Conservation (phyloP, 2,113 vertebrate genomes). For the Nettapus auritus region DNA sequence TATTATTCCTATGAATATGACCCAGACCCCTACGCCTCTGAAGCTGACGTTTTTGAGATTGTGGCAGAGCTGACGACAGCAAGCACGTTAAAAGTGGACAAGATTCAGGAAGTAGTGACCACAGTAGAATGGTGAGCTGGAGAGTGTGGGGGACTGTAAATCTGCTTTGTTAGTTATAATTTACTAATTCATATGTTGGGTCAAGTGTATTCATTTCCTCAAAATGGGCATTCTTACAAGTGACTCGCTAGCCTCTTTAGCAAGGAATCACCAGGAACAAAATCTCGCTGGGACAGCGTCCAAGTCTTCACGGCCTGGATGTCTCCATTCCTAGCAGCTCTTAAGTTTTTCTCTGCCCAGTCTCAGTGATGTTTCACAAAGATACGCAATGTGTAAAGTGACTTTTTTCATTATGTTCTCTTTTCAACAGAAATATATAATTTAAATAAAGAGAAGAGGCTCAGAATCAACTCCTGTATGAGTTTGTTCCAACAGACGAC, state of each 20-base stretch:
- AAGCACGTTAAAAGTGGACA: background rate
- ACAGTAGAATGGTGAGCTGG: conserved; percentile 62
- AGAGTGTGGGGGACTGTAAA: rapidly evolving
- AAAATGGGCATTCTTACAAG: rapidly evolving
- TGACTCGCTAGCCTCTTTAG: too few species aligned
- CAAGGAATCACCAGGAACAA: background rate
- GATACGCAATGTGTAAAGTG: background rate
- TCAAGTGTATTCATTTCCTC: background rate
- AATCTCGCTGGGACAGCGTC: background rate
- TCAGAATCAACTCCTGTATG: conserved; percentile 27
- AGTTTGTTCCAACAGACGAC: conserved; percentile 48
- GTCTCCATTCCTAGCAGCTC: background rate
- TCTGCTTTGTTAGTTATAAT: background rate
- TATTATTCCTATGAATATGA: conserved; percentile 92
- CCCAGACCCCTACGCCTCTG: conserved; percentile 76
- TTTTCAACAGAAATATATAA: conserved; percentile 38
- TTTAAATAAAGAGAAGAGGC: conserved; percentile 58
- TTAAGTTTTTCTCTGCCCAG: background rate
- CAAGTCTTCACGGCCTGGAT: background rate
- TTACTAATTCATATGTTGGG: background rate
- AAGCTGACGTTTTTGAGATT: conserved; percentile 64
- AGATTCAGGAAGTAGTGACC: background rate
- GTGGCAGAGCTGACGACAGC: conserved; percentile 46
- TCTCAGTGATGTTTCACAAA: background rate
- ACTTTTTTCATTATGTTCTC: background rate